Evolutionary conservation across 2,113 vertebrate genomes (phyloP).

Genomic region (Triplophysa siluroides): DNA sequence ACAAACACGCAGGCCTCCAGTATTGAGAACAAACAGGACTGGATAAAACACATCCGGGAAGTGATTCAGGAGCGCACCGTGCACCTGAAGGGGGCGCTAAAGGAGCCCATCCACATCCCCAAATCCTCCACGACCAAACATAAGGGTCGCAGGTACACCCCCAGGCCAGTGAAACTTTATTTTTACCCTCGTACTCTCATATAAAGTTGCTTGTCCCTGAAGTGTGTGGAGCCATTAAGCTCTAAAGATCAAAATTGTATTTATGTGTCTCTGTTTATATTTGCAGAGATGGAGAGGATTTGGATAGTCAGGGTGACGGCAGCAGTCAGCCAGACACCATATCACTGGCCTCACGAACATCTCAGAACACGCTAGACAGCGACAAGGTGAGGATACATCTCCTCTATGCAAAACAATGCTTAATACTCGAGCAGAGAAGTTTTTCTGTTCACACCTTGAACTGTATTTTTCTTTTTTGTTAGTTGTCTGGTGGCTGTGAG

Average conservation of each 20-base stretch:
- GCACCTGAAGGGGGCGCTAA: slow-evolving; percentile 94
- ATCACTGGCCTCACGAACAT: slow-evolving; percentile 95
- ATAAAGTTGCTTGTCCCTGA: too few species aligned
- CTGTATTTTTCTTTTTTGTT: slow-evolving; percentile 22
- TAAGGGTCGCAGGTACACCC: slow-evolving; percentile 87
- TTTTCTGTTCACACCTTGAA: too few species aligned
- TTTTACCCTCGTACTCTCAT: not conserved
- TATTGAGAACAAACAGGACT: slow-evolving; percentile 99
- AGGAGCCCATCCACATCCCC: slow-evolving; percentile 97
- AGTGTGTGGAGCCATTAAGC: not conserved
- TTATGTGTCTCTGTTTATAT: slow-evolving; percentile 29
- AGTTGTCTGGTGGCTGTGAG: slow-evolving; percentile 98
- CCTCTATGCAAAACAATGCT: not conserved
- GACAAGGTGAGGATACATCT: slow-evolving; percentile 83
- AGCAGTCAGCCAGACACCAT: slow-evolving; percentile 99
- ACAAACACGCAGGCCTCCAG: slow-evolving; percentile 84
- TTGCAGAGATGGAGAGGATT: slow-evolving; percentile 92
- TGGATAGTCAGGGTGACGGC: slow-evolving; percentile 98
- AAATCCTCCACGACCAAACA: slow-evolving; percentile 89
- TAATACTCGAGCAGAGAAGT: too few species aligned
- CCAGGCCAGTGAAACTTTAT: slow-evolving; percentile 49
- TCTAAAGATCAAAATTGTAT: not conserved
- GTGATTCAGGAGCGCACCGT: slow-evolving; percentile 98
- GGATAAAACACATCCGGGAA: slow-evolving; percentile 99
- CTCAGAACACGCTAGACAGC: slow-evolving; percentile 97